A percentile compares a stretch with the other conserved stretches of the same genome.
Conservation (phyloP, 1,140 invertebrate species). For the Hyposmocoma kahamanoa region DNA sequence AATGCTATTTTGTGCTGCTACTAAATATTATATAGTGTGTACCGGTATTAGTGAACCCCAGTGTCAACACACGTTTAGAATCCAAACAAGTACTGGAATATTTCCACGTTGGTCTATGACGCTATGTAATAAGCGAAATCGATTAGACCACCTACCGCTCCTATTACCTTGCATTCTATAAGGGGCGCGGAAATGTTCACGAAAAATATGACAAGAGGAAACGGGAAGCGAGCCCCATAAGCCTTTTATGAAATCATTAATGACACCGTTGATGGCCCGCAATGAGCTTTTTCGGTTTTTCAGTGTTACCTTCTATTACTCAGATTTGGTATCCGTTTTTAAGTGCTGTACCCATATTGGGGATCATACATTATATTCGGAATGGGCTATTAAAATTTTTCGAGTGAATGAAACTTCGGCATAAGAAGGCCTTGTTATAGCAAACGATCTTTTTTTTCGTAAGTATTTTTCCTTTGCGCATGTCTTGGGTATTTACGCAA, state of each 20-base stretch:
- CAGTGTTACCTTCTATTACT: conserved; percentile 24
- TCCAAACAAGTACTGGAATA: too few relatives aligned
- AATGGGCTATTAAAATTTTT: neutral
- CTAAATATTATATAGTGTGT: too few relatives aligned
- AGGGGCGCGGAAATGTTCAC: conserved; percentile 40
- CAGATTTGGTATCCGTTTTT: neutral
- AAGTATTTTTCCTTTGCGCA: too few relatives aligned
- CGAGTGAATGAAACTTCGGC: neutral
- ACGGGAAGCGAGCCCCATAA: conserved; percentile 47
- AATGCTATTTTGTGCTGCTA: too few relatives aligned
- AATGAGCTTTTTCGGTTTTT: conserved; percentile 34
- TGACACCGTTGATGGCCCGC: conserved; percentile 41
- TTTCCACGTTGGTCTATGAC: too few relatives aligned
- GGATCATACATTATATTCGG: neutral
- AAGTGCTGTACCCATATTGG: neutral
- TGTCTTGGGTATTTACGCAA: too few relatives aligned
- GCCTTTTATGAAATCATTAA: conserved; percentile 65
- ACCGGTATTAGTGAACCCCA: too few relatives aligned
- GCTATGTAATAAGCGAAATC: neutral
- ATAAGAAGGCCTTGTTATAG: neutral
- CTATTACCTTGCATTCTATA: conserved; percentile 11
- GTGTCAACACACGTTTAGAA: too few relatives aligned
- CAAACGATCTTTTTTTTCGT: too few relatives aligned
- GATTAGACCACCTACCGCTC: neutral
- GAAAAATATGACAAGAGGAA: conserved; percentile 52